Base-by-base conservation (phyloP, 1,140 invertebrate genomes). In the Drosophila kohkoa region DNA sequence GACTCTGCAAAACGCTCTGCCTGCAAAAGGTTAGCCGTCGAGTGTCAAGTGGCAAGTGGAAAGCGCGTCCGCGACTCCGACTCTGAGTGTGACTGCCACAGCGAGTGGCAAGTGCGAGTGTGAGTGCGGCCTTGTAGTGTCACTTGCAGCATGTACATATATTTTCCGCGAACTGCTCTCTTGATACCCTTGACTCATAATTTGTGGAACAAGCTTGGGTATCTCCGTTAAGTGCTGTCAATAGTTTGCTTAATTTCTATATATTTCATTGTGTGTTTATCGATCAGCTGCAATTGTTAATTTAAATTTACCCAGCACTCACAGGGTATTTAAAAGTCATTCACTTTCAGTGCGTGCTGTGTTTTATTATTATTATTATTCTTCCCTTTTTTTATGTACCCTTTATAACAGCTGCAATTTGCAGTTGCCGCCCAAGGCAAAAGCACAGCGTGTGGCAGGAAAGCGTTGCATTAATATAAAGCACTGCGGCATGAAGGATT, bases 401-500 rank as follows among this genome's bases (percentile, higher is more conserved):
- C 62, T 71, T 81, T 81, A 89, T 80, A 76, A 89, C 83, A 83
- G 82, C 70, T 81, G 83, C 83, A 89, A 88, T 83, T 88, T 88
- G 83, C 85, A 88, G 83, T 65, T 79, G 58, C 69, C 48, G 80
- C 82, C 67, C 57, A 49, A 62, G 70, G 83, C 82, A 54, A 68
- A 64, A 67, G 66, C 55, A 49, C 55, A 55, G 49, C 74, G 65
- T 74, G 73, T 82, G 77, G 74, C 58, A 67, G 59, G 55, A 32
- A 60, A 55, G 74, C 74, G 64, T 62, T 51, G 59, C 77, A 87
- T 79, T 87, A 87, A 87, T 80, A 81, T 78, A 74, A 88, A 81
- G 80, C 83, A 88, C 77, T 75, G 81, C 82, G 75, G 83, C 85
- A 77, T 89, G 85, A 89, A 88, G 81, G 85, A 88, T 88, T 76